A percentile compares a stretch with the other conserved stretches of the same genome.
Conservation (phyloP, 2,888 invertebrate species). For the Drosophila emarginata region DNA sequence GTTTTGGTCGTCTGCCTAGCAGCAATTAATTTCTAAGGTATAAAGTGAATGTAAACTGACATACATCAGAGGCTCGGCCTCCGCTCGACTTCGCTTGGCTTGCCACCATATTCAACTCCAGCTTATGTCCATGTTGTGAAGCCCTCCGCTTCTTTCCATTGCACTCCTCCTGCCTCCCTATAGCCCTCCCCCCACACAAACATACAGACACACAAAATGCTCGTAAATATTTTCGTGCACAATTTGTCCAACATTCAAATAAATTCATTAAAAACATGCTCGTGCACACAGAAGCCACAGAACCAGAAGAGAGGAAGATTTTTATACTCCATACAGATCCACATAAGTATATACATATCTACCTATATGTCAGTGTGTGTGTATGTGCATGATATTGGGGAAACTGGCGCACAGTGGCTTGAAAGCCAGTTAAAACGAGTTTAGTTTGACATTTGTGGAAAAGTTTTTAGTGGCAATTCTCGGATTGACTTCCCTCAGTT, state of each 20-base stretch:
- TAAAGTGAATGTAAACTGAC: constrained; percentile 75
- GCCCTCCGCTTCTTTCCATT: background rate
- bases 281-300: constrained; percentile 38
- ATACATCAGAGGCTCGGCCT: constrained; percentile 55
- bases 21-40: constrained; percentile 75
- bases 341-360: background rate
- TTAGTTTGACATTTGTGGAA: constrained; percentile 27
- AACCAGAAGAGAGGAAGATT: constrained; percentile 22
- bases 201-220: constrained; percentile 41
- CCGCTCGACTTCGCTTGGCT: background rate
- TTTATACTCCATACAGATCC: constrained; percentile 13
- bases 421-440: constrained; percentile 36
- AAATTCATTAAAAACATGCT: constrained; percentile 74
- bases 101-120: constrained; percentile 10
- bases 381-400: constrained; percentile 10
- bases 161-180: constrained; percentile 2
- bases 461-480: constrained; percentile 24
- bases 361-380: background rate
- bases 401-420: constrained; percentile 53
- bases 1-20: constrained; percentile 26
- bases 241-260: constrained; percentile 78
- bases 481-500: constrained; percentile 12
- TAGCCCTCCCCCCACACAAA: background rate
- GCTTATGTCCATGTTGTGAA: constrained; percentile 44
- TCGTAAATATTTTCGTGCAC: constrained; percentile 77